Percentiles rank a stretch among this genome's conserved stretches.
phyloP scores from a whole-genome alignment of 2,888 invertebrate genomes.

The Ophion slaviceki region DNA sequence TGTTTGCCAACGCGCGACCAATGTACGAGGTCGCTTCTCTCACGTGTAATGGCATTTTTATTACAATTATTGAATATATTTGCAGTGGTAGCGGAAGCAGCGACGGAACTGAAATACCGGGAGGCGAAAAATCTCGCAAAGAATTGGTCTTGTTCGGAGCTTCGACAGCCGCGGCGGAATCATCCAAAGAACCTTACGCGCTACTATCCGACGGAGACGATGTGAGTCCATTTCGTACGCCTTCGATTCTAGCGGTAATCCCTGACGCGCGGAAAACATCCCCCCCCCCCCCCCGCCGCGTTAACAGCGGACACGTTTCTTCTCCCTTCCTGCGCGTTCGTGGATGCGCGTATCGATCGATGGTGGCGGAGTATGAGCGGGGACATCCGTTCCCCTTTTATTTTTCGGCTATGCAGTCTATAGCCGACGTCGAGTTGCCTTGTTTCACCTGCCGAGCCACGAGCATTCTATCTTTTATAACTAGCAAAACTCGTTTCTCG shows the following conservation, averaged over 20 bases:
- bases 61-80: constrained; percentile 17
- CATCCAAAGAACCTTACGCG: constrained; percentile 80
- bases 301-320: background rate
- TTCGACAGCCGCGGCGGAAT: constrained; percentile 79
- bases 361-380: background rate
- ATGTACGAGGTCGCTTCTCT: background rate
- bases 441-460: too few relatives aligned
- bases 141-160: constrained; percentile 79
- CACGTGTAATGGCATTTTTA: too few relatives aligned
- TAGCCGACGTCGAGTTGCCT: background rate
- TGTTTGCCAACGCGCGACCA: background rate
- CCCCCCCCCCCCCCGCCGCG: background rate
- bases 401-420: background rate
- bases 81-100: constrained; percentile 86
- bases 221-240: constrained; percentile 72
- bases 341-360: background rate
- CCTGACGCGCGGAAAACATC: background rate
- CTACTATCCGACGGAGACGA: constrained; percentile 78
- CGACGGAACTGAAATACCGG: constrained; percentile 85
- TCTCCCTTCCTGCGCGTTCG: background rate
- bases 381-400: background rate
- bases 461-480: too few relatives aligned
- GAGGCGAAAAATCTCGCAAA: constrained; percentile 81
- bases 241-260: background rate
- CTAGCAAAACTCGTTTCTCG: too few relatives aligned